Evolutionary conservation across 2,888 invertebrate species (phyloP).

Genomic region (Rotaria macrura): DNA sequence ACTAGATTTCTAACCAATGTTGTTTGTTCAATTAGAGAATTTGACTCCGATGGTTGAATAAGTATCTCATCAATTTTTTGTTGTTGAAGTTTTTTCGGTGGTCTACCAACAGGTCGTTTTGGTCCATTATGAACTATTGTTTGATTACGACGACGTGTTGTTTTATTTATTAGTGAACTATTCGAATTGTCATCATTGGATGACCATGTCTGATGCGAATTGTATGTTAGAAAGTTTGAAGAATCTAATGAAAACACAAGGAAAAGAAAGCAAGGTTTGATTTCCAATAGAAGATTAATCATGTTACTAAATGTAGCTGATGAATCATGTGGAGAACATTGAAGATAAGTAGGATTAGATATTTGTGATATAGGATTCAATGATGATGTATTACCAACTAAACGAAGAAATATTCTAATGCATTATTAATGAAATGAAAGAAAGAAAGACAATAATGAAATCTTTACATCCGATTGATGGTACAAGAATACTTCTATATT

Average conservation of each 20-base stretch:
- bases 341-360: background rate
- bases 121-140: background rate
- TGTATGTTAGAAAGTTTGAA: background rate
- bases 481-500: background rate
- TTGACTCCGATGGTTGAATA: slow-evolving; percentile 16
- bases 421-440: background rate
- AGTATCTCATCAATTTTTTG: background rate
- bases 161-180: background rate
- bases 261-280: background rate
- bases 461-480: background rate
- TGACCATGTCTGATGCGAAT: background rate
- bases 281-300: background rate
- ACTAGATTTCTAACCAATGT: background rate
- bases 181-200: background rate
- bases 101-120: background rate
- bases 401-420: background rate
- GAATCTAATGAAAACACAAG: background rate
- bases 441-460: background rate
- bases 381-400: slow-evolving; percentile 8
- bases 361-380: background rate
- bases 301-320: background rate
- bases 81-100: slow-evolving; percentile 16
- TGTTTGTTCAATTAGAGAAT: slow-evolving; percentile 2
- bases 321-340: background rate
- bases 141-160: background rate